Evolutionary conservation across 2,113 vertebrate genomes (phyloP).

Genomic region (Ciconia boyciana): DNA sequence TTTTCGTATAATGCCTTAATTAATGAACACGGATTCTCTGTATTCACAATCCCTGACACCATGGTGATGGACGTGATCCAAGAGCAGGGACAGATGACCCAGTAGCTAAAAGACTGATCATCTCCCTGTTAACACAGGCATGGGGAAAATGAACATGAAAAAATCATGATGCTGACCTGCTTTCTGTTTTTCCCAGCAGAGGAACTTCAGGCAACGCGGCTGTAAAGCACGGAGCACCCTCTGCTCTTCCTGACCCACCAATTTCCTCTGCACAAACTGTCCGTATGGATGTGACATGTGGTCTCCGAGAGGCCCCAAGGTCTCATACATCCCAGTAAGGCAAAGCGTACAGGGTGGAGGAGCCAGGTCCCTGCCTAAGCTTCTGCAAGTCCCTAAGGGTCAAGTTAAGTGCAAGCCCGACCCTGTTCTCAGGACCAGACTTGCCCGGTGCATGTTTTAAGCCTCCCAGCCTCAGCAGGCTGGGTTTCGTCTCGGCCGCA

Average conservation of each 20-base stretch:
- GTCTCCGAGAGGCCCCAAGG: not conserved
- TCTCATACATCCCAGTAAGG: not conserved
- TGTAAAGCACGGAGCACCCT: not conserved
- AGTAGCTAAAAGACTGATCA: not conserved
- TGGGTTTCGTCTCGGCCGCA: not conserved
- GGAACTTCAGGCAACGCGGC: not conserved
- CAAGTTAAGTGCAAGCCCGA: slow-evolving; percentile 10
- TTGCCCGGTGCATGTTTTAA: not conserved
- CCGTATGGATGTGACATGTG: not conserved
- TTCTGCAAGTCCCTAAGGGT: not conserved
- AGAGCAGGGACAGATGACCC: not conserved
- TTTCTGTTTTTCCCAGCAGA: not conserved
- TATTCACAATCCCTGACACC: not conserved
- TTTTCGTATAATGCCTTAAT: not conserved
- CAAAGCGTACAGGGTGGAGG: not conserved
- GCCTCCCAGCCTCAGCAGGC: not conserved
- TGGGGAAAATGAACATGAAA: not conserved
- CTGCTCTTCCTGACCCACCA: not conserved
- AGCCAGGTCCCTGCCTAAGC: not conserved
- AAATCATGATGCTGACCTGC: not conserved
- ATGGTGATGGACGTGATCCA: not conserved
- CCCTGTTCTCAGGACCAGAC: not conserved
- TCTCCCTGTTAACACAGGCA: not conserved
- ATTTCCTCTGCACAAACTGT: not conserved
- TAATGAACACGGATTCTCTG: not conserved